These are phyloP conservation scores for Pelvicachromis taeniatus DNA, from an alignment of 2,113 vertebrate species.

Conservation along the genomic window DNA sequence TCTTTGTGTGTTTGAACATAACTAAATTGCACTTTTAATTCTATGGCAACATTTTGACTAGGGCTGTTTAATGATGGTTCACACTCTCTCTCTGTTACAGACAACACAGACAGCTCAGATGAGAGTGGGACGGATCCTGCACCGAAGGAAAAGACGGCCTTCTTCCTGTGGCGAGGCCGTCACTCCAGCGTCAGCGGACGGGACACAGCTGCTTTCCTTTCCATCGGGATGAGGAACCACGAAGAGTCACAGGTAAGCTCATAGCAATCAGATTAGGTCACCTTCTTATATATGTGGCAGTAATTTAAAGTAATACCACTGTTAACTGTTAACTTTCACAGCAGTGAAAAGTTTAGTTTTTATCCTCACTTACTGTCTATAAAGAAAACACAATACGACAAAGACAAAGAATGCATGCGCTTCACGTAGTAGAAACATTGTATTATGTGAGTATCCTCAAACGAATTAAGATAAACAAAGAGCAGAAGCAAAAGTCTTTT, in stretches of 20 bases:
- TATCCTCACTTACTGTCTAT: background rate
- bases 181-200: slow-evolving; percentile 54
- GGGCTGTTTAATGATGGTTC: fast-evolving
- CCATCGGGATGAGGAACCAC: slow-evolving; percentile 52
- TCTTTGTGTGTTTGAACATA: background rate
- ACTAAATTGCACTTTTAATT: background rate
- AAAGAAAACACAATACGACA: background rate
- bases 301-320: background rate
- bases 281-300: background rate
- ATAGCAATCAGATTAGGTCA: background rate
- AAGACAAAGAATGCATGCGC: background rate
- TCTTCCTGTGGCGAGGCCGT: slow-evolving; percentile 75
- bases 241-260: slow-evolving; percentile 58
- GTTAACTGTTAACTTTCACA: background rate
- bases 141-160: slow-evolving; percentile 32
- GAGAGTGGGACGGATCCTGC: background rate
- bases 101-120: background rate
- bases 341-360: background rate
- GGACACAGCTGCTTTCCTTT: slow-evolving; percentile 62
- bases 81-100: background rate
- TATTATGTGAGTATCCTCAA: background rate
- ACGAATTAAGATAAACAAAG: background rate
- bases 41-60: background rate
- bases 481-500: background rate
- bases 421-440: background rate